Percentiles rank a stretch among this genome's conserved stretches.
phyloP scores from a whole-genome alignment of 2,113 vertebrate species.

The Caranx melampygus region DNA sequence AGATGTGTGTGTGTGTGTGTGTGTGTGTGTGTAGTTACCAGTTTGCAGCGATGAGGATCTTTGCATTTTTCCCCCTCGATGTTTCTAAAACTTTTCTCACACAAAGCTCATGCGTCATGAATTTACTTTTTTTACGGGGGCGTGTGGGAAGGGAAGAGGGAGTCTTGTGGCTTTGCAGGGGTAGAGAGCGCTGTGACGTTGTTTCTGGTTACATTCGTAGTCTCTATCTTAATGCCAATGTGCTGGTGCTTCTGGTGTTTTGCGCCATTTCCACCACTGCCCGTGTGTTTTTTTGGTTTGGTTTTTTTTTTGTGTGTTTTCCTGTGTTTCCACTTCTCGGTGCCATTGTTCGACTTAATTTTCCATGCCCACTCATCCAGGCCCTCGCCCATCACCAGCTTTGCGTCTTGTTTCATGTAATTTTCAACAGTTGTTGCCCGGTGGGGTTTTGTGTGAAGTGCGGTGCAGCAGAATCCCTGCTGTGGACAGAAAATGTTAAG shows the following conservation, averaged over 20 bases:
- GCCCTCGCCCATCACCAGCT: constrained; percentile 38
- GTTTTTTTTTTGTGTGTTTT: neutral
- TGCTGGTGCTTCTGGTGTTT: constrained; percentile 35
- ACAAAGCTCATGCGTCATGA: constrained; percentile 68
- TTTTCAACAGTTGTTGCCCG: constrained; percentile 60
- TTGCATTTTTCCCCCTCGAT: constrained; percentile 9
- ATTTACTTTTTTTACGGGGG: constrained; percentile 51
- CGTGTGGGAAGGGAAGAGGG: constrained; percentile 48
- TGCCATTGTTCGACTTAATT: constrained; percentile 53
- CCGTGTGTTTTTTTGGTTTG: neutral
- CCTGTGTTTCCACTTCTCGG: constrained; percentile 32
- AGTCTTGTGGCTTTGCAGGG: constrained; percentile 58
- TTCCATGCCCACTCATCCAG: constrained; percentile 20
- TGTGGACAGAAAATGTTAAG: constrained; percentile 51
- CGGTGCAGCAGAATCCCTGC: constrained; percentile 45
- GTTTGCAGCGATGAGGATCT: constrained; percentile 37
- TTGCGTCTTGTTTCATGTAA: constrained; percentile 56
- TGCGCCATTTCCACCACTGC: constrained; percentile 37
- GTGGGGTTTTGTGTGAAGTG: constrained; percentile 36
- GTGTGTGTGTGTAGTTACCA: constrained; percentile 15
- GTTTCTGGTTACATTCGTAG: constrained; percentile 49
- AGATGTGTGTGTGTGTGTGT: constrained; percentile 12
- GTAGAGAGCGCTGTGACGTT: constrained; percentile 61
- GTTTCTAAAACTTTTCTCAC: constrained; percentile 72
- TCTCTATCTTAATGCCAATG: constrained; percentile 24